phyloP scores from a whole-genome alignment of 2,888 invertebrate genomes.

The Ochlodes sylvanus region DNA sequence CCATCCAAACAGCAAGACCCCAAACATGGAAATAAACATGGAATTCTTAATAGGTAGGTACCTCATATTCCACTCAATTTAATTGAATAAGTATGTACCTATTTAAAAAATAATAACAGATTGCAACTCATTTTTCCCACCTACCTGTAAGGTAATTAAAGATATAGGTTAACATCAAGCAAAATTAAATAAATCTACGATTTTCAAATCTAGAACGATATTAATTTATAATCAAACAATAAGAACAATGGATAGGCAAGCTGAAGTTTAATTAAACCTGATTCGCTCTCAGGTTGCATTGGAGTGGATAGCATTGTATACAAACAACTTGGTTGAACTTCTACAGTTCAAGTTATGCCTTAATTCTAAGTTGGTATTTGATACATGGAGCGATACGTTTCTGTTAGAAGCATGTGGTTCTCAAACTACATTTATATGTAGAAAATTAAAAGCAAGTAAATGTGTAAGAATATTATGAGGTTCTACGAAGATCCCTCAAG shows the following conservation, averaged over 20 bases:
- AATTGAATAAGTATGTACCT: too few relatives aligned
- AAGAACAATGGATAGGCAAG: not conserved
- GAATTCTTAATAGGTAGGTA: too few relatives aligned
- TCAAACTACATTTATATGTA: too few relatives aligned
- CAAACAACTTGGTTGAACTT: not conserved
- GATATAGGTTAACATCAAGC: too few relatives aligned
- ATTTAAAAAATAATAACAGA: too few relatives aligned
- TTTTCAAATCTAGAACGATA: not conserved
- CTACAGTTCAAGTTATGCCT: slow-evolving; percentile 10
- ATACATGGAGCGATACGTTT: not conserved
- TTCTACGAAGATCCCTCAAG: not conserved
- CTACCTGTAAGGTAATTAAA: too few relatives aligned
- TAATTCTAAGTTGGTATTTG: slow-evolving; percentile 2
- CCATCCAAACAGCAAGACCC: too few relatives aligned
- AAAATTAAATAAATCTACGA: not conserved
- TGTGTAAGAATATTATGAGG: too few relatives aligned
- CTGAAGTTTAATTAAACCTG: slow-evolving; percentile 16
- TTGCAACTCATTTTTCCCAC: too few relatives aligned
- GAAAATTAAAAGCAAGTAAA: too few relatives aligned
- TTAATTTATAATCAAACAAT: slow-evolving; percentile 2
- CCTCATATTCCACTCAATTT: too few relatives aligned
- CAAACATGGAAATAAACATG: too few relatives aligned
- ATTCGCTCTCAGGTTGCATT: slow-evolving; percentile 4
- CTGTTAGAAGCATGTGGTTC: not conserved
- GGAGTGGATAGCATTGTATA: slow-evolving; percentile 1